Conservation (phyloP, 1,140 invertebrate genomes). For the Grapholita molesta region DNA sequence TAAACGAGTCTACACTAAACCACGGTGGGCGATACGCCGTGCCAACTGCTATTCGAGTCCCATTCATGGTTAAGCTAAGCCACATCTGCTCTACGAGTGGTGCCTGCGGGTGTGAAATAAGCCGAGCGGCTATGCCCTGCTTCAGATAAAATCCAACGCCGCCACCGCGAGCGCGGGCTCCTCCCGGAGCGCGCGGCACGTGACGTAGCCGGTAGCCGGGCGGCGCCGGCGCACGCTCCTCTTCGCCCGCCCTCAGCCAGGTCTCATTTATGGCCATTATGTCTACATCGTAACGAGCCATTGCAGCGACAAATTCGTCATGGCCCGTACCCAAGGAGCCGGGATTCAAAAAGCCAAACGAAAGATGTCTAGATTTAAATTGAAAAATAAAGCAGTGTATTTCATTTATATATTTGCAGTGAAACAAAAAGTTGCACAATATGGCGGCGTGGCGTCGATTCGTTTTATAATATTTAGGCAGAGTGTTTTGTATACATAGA, state of each 20-base stretch:
- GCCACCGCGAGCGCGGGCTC: not conserved
- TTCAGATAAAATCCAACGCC: too few relatives aligned
- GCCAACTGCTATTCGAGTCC: not conserved
- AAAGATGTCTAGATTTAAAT: not conserved
- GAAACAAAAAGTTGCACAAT: too few relatives aligned
- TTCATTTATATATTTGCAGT: too few relatives aligned
- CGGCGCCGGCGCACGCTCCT: not conserved
- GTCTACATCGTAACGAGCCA: not conserved
- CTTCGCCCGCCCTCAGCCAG: not conserved
- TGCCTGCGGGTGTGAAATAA: not conserved
- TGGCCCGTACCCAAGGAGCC: not conserved
- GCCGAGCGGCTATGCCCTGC: not conserved
- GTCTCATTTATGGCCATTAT: not conserved
- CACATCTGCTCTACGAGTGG: not conserved
- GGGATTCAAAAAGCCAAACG: not conserved
- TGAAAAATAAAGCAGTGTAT: too few relatives aligned
- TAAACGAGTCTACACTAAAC: not conserved
- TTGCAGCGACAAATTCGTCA: not conserved
- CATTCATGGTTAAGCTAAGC: not conserved
- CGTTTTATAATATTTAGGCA: too few relatives aligned
- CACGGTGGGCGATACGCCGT: not conserved
- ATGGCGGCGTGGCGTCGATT: too few relatives aligned
- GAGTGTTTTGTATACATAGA: too few relatives aligned
- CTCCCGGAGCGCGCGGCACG: not conserved
- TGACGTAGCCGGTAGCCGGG: not conserved